Evolutionary conservation across 2,113 vertebrate genomes (phyloP).

Genomic region (Hyla sarda): DNA sequence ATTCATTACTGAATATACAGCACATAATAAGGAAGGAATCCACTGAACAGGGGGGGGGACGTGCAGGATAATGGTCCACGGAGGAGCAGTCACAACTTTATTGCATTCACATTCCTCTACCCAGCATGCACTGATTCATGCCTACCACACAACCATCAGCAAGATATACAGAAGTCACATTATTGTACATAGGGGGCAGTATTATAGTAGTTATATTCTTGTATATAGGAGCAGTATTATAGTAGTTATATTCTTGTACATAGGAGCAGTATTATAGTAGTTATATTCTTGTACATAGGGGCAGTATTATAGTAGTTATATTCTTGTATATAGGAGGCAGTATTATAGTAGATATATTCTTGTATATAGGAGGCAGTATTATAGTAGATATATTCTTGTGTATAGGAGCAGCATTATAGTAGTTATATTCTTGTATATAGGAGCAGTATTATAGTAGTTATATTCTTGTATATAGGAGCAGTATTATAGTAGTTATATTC

Average conservation of each 20-base stretch:
- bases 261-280: too few relatives aligned
- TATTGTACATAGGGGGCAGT: too few relatives aligned
- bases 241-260: too few relatives aligned
- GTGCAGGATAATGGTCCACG: too few relatives aligned
- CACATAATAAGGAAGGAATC: neutral
- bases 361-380: neutral
- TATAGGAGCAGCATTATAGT: neutral
- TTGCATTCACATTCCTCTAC: neutral
- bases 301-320: neutral
- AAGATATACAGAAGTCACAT: too few relatives aligned
- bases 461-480: neutral
- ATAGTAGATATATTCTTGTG: conserved; percentile 4
- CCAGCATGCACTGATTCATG: neutral
- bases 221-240: too few relatives aligned
- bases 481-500: conserved; percentile 2
- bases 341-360: conserved; percentile 14
- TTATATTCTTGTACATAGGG: too few relatives aligned
- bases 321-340: neutral
- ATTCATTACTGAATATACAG: neutral
- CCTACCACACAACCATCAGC: too few relatives aligned
- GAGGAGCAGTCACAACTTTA: too few relatives aligned
- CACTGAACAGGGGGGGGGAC: neutral
- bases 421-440: neutral
- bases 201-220: too few relatives aligned
- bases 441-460: conserved; percentile 13